Base-by-base conservation (phyloP, 2,888 invertebrate species). In the Lampropteryx suffumata region DNA sequence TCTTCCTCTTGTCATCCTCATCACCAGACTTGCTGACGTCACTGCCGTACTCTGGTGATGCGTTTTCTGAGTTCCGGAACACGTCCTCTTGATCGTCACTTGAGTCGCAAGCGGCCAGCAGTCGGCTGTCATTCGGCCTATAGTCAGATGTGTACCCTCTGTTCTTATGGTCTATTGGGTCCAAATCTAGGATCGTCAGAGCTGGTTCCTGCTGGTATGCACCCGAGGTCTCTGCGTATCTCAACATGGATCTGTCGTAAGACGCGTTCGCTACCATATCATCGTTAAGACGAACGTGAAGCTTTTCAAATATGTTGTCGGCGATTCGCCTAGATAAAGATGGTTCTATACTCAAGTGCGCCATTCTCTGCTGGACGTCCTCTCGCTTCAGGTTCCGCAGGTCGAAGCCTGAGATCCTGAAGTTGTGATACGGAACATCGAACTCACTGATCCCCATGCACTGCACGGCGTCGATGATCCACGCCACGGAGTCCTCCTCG, bases 401-500 rank as follows among this genome's bases (percentile, higher is more conserved):
- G 42, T 83, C 82, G 28, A 67, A 54, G 1, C 91, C 91, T 27
- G 76, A 71, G 9, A 90, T 64, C 59, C 76, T 75, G 67, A 91
- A 90, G 59, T 88, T 86, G 62, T 82, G 80, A 57, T 81, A 82
- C 2, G 90, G 84, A 14, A 91, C 71, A 39, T 89, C 84, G 49
- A 77, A 81, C 59, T 88, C 86, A 62, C 77, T 77, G 65, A 76
- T 76, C 28, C 86, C 84, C 64, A 81, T 67, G 51, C 71, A 64
- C 53, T 79, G 76, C 4, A 80, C 76, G 28, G 84, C 80, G 51
- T 89, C 86, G 45, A 85, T 71, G 48, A 91, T 68, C 93, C 93
- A 93, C 54, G 90, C 85, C 46, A 90, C 81, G 30, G 92, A 91
- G 68, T 93, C 93, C 9, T 90, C 89, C 48, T 90, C 88, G 57